Conservation (phyloP, 2,113 vertebrate genomes). For the Barnardius zonarius region DNA sequence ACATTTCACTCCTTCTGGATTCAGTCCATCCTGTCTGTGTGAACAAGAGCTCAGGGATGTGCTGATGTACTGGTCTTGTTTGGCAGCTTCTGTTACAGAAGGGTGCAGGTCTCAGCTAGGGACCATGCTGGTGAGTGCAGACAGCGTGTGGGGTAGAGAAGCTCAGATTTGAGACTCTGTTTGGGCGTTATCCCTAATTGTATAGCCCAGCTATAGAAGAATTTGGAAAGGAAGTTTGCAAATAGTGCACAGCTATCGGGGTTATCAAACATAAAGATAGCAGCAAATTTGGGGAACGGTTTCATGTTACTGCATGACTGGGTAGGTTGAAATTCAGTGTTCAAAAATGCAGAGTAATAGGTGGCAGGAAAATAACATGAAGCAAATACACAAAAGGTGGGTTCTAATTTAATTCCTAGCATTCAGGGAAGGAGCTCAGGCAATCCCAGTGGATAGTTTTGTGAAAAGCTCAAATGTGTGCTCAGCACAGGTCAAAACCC, state of each 20-base stretch:
- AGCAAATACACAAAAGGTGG: background rate
- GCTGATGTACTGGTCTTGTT: background rate
- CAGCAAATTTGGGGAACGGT: background rate
- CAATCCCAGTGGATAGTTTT: background rate
- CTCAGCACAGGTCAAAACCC: background rate
- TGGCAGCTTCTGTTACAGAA: background rate
- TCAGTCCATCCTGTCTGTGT: background rate
- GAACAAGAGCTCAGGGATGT: background rate
- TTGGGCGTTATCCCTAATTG: background rate
- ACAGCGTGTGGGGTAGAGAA: background rate
- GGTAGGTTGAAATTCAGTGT: background rate
- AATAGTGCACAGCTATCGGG: background rate
- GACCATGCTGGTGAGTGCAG: background rate
- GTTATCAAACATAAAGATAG: background rate
- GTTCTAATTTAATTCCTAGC: slow-evolving; percentile 15
- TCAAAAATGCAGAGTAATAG: background rate
- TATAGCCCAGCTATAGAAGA: background rate
- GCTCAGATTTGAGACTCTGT: background rate
- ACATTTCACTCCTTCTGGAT: background rate
- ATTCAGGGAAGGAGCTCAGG: background rate
- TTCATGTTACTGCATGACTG: background rate
- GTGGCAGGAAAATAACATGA: background rate
- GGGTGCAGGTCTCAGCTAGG: background rate
- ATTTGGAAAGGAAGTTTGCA: background rate
- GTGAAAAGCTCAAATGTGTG: background rate